phyloP scores from a whole-genome alignment of 2,888 invertebrate genomes.

The Megalurothrips usitatus region DNA sequence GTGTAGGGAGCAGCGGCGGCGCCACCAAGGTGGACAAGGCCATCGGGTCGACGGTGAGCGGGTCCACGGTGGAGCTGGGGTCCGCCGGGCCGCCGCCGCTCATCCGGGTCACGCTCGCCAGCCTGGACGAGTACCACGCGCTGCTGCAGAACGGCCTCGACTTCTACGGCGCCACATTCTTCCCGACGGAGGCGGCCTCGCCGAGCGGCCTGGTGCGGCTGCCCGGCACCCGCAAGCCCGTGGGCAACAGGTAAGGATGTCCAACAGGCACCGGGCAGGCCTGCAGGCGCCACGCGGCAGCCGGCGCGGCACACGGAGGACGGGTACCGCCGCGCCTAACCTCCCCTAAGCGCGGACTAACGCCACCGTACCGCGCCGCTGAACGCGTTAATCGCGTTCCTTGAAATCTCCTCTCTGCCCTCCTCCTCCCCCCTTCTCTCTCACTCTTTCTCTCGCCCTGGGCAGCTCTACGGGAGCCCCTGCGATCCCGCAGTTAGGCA shows the following conservation, averaged over 20 bases:
- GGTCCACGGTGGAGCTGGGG: constrained; percentile 46
- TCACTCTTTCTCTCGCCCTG: too few relatives aligned
- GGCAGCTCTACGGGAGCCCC: too few relatives aligned
- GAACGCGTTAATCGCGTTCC: too few relatives aligned
- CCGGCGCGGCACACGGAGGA: too few relatives aligned
- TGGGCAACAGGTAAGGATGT: constrained; percentile 33
- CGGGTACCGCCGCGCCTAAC: too few relatives aligned
- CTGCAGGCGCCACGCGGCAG: too few relatives aligned
- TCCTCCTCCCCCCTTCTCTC: too few relatives aligned
- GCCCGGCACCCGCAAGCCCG: constrained; percentile 32
- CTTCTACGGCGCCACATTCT: constrained; percentile 83
- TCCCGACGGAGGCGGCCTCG: constrained; percentile 65
- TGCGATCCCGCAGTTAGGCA: too few relatives aligned
- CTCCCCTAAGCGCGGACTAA: too few relatives aligned
- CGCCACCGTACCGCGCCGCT: too few relatives aligned
- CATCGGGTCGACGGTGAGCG: constrained; percentile 30
- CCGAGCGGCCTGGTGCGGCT: constrained; percentile 30
- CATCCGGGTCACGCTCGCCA: constrained; percentile 68
- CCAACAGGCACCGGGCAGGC: too few relatives aligned
- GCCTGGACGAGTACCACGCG: constrained; percentile 69
- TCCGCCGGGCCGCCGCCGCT: constrained; percentile 54
- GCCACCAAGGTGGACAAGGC: constrained; percentile 27
- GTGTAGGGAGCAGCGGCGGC: background rate
- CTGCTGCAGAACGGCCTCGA: constrained; percentile 78
- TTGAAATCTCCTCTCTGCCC: too few relatives aligned